These are phyloP conservation scores for Staurois parvus DNA, from an alignment of 2,797 vertebrate genomes.

Conservation along the genomic window DNA sequence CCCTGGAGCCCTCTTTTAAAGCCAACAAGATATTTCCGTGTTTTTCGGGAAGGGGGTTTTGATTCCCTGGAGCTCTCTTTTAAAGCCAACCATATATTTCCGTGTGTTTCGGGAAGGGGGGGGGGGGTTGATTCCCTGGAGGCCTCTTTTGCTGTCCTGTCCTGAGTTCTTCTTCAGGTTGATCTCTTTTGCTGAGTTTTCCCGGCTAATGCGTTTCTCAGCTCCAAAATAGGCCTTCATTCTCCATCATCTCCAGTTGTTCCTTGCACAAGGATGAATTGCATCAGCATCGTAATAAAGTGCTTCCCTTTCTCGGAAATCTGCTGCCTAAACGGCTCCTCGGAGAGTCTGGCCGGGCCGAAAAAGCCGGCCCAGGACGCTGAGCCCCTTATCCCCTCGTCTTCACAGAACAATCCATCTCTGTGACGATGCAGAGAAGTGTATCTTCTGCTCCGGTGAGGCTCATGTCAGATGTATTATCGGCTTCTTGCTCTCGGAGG, in stretches of 20 bases:
- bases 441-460: not conserved
- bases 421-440: not conserved
- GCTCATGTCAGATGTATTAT: no score
- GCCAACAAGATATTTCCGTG: no score
- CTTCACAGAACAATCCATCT: slow-evolving; percentile 23
- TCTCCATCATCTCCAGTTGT: not conserved
- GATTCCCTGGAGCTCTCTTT: no score
- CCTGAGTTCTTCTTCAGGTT: no score
- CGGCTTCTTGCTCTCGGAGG: not conserved
- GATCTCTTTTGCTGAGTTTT: not conserved
- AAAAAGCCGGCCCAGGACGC: no score
- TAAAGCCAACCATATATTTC: no score
- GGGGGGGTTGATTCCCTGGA: no score
- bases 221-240: not conserved
- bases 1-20: no score
- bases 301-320: slow-evolving; percentile 16
- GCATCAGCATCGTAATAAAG: slow-evolving; percentile 20
- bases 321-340: slow-evolving; percentile 19
- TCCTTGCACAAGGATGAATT: not conserved
- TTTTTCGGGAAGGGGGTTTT: no score
- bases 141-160: no score
- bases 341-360: slow-evolving; percentile 14
- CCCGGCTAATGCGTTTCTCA: not conserved
- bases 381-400: not conserved
- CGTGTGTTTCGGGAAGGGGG: no score